Evolutionary conservation across 2,113 vertebrate genomes (phyloP).

Genomic region (Corythaeola cristata): DNA sequence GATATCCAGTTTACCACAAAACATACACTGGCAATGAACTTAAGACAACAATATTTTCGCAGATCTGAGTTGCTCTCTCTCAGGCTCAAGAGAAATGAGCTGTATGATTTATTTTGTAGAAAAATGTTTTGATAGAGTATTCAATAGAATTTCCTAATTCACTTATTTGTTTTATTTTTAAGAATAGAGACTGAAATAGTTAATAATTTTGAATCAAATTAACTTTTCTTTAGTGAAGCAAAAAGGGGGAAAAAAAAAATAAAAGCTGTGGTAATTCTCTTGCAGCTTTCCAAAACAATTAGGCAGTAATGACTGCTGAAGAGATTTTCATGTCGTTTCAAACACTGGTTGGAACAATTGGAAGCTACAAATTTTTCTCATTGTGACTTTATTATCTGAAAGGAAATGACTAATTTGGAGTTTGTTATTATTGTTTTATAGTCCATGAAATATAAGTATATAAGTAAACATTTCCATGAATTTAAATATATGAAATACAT

Average conservation of each 20-base stretch:
- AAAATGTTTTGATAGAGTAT: neutral
- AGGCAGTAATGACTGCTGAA: conserved; percentile 41
- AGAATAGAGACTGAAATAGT: neutral
- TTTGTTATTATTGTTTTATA: conserved; percentile 63
- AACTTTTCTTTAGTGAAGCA: neutral
- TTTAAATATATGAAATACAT: neutral
- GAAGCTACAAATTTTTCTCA: conserved; percentile 45
- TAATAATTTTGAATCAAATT: conserved; percentile 9
- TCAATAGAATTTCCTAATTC: neutral
- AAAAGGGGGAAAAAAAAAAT: neutral
- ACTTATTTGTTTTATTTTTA: neutral
- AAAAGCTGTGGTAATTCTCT: neutral
- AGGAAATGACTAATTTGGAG: conserved; percentile 56
- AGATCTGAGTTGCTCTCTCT: neutral
- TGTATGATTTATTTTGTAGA: neutral
- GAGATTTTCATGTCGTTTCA: conserved; percentile 45
- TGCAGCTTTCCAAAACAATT: conserved; percentile 55
- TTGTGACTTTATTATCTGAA: conserved; percentile 56
- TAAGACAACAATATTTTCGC: neutral
- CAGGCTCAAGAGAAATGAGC: neutral
- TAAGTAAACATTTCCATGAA: conserved; percentile 22
- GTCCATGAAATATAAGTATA: conserved; percentile 54
- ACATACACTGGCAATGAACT: neutral
- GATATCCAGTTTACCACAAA: neutral
- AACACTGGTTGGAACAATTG: conserved; percentile 46